Evolutionary conservation across 1,140 invertebrate genomes (phyloP).

Genomic region (Tribolium madens): DNA sequence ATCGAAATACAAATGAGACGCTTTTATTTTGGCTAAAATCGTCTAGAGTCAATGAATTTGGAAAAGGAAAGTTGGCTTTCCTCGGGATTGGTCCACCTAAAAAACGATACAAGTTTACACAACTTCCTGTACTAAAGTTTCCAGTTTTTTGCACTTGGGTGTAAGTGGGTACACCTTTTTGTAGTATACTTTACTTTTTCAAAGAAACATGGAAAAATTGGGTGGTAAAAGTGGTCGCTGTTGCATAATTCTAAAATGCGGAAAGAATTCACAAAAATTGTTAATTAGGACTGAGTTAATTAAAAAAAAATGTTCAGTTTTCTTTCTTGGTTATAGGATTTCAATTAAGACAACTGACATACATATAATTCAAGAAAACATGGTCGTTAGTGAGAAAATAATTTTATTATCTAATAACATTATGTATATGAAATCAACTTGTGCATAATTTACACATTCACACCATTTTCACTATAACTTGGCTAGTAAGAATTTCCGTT

Average conservation of each 20-base stretch:
- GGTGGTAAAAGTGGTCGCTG: conserved; percentile 4
- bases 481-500: neutral
- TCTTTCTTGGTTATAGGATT: too few relatives aligned
- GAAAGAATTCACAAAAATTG: conserved; percentile 1
- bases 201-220: neutral
- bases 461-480: neutral
- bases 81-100: too few relatives aligned
- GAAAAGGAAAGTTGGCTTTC: neutral
- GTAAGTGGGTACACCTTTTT: neutral
- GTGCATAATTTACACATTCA: neutral
- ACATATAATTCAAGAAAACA: too few relatives aligned
- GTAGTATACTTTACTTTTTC: conserved; percentile 10
- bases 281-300: neutral
- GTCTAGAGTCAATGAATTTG: neutral
- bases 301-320: neutral
- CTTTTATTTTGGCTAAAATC: too few relatives aligned
- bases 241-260: conserved; percentile 12
- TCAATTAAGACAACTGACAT: too few relatives aligned
- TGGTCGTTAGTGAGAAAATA: neutral
- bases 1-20: too few relatives aligned
- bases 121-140: conserved; percentile 15
- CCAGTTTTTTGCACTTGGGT: conserved; percentile 2
- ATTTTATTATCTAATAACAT: neutral
- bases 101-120: neutral
- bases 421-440: neutral